Base-by-base conservation (phyloP, 2,888 invertebrate genomes). In the Alloscopus bannaensis region DNA sequence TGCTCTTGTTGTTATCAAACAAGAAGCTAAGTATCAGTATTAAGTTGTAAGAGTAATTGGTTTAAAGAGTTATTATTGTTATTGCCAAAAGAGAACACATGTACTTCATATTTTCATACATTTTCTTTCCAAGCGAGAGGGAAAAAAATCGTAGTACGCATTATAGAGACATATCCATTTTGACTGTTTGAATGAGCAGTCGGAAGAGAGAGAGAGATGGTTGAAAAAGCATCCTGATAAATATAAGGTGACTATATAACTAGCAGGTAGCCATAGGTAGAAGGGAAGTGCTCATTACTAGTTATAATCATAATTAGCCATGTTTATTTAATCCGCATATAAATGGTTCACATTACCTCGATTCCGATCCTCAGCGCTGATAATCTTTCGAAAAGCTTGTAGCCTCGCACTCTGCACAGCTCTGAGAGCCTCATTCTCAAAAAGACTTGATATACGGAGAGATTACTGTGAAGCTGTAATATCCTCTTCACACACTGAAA, bases 261-360 rank as follows among this genome's bases (percentile, higher is more conserved):
- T n/a, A n/a, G n/a, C n/a, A n/a, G n/a, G n/a, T n/a, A n/a, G n/a
- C n/a, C n/a, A n/a, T n/a, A n/a, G n/a, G n/a, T n/a, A n/a, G n/a
- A 76, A 68, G 76, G 76, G 76, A 76, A 76, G 76, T 76, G 66
- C 76, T 76, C 76, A 76, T 76, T 76, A 76, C 76, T 59, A 76
- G 76, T 76, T 76, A 76, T 76, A 76, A 76, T 76, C 68, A 66
- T 76, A 76, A 76, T 76, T 76, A 76, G 76, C 76, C 76, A 68
- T 76, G 76, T 76, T 76, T 76, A 76, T 76, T 76, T 76, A 76
- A 76, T 76, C 76, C 76, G 76, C 76, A 76, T 76, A 76, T 76
- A 76, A 76, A 76, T 76, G 76, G 76, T 76, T 68, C 76, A 68
- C 76, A 76, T 76, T 76, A 76, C 60, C 76, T 76, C 76, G 60